These are phyloP conservation scores for Sarcophaga carnaria DNA, from an alignment of 2,888 invertebrate species.

Conservation along the genomic window DNA sequence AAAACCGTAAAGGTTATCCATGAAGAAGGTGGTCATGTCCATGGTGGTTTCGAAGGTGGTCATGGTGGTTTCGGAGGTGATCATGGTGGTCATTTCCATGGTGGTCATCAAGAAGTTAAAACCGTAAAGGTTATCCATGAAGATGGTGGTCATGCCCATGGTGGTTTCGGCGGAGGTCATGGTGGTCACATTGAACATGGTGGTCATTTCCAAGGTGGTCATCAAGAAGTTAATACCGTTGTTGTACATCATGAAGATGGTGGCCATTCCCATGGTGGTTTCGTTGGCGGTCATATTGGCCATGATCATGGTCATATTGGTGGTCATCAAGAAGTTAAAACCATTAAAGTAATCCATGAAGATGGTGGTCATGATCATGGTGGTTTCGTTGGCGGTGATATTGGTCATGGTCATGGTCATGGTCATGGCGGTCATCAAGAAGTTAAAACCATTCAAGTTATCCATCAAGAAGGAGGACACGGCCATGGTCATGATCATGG, in stretches of 20 bases:
- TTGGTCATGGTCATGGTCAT: constrained; percentile 1
- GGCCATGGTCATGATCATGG: background rate
- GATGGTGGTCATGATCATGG: constrained; percentile 55
- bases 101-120: constrained; percentile 52
- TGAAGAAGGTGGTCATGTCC: background rate
- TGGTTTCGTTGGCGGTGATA: constrained; percentile 22
- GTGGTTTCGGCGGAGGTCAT: background rate
- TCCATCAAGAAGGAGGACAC: constrained; percentile 29
- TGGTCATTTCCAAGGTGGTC: constrained; percentile 25
- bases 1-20: constrained; percentile 56
- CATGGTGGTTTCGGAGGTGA: too few species aligned
- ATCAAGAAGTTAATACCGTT: constrained; percentile 71
- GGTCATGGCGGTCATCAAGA: constrained; percentile 50
- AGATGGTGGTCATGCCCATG: background rate
- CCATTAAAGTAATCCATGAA: constrained; percentile 51
- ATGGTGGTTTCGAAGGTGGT: too few species aligned
- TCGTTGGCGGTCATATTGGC: background rate
- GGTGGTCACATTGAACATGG: constrained; percentile 11
- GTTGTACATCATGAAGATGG: constrained; percentile 48
- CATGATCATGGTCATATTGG: constrained; percentile 43
- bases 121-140: constrained; percentile 53
- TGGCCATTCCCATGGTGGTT: constrained; percentile 58
- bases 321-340: constrained; percentile 56
- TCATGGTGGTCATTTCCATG: constrained; percentile 29
- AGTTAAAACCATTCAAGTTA: constrained; percentile 28